Conservation (phyloP, 2,113 vertebrate species). For the Myodes glareolus region DNA sequence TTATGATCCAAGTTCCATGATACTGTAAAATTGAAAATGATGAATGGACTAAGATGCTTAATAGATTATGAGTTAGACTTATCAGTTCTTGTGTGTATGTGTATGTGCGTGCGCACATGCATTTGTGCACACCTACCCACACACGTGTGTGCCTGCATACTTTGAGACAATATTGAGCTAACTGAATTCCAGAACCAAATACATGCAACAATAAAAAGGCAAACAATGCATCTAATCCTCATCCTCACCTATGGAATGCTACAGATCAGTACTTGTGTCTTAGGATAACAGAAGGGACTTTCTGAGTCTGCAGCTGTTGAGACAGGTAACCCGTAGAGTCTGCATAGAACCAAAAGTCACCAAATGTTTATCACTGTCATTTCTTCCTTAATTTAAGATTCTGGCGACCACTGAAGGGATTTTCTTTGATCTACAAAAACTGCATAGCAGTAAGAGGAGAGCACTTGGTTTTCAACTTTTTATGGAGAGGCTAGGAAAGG, state of each 20-base stretch:
- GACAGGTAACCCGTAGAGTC: neutral
- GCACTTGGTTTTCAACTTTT: constrained; percentile 44
- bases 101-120: neutral
- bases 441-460: constrained; percentile 48
- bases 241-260: neutral
- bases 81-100: neutral
- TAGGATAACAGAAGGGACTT: neutral
- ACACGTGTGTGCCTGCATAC: neutral
- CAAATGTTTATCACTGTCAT: constrained; percentile 19
- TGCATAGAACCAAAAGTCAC: neutral
- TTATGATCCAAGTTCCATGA: constrained; percentile 8
- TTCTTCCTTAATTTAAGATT: constrained; percentile 27
- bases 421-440: constrained; percentile 60
- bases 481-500: constrained; percentile 58
- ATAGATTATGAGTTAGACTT: neutral
- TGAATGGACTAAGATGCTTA: neutral
- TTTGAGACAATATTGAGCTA: neutral
- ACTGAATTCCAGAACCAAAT: neutral
- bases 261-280: neutral
- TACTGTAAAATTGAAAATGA: neutral
- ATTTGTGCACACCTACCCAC: neutral
- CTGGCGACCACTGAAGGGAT: neutral
- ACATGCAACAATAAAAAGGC: neutral
- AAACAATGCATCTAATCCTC: neutral
- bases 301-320: neutral